Conservation (phyloP, 2,888 invertebrate genomes). For the Drosophila parthenogenetica region DNA sequence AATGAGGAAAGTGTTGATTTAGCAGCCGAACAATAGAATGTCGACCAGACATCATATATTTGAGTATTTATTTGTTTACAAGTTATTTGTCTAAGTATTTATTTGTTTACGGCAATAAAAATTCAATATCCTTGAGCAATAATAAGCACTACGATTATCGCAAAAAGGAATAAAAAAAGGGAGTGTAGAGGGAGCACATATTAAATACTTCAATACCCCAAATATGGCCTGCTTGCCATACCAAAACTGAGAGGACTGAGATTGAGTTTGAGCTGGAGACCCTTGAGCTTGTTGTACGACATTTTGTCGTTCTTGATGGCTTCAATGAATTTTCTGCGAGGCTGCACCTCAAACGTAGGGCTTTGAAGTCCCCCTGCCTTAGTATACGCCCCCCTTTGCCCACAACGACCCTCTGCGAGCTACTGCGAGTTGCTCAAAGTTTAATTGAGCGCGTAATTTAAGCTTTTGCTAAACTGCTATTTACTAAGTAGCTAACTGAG, state of each 20-base stretch:
- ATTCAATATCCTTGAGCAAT: conserved; percentile 42
- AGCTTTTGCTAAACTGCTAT: conserved; percentile 73
- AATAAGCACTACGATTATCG: conserved; percentile 48
- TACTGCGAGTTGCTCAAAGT: conserved; percentile 67
- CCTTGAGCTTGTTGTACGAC: conserved; percentile 11
- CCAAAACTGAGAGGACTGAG: conserved; percentile 14
- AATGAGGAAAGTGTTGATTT: conserved; percentile 11
- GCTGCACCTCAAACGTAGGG: conserved; percentile 75
- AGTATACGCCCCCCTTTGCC: conserved; percentile 16
- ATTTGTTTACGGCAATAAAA: conserved; percentile 67
- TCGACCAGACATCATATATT: not conserved
- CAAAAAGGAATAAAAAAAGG: not conserved
- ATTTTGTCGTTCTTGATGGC: conserved; percentile 45
- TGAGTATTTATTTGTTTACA: conserved; percentile 51
- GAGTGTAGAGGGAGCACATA: conserved; percentile 7
- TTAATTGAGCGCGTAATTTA: conserved; percentile 79
- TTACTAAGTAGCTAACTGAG: conserved; percentile 64
- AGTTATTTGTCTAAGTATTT: conserved; percentile 37
- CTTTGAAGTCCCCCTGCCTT: conserved; percentile 63
- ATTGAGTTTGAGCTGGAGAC: conserved; percentile 25
- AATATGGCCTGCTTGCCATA: conserved; percentile 33
- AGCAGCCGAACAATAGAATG: not conserved
- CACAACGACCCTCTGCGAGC: not conserved
- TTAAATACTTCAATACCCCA: conserved; percentile 20
- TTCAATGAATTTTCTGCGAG: conserved; percentile 75